These are phyloP conservation scores for Corythaeola cristata DNA, from an alignment of 2,113 vertebrate species.

Conservation along the genomic window DNA sequence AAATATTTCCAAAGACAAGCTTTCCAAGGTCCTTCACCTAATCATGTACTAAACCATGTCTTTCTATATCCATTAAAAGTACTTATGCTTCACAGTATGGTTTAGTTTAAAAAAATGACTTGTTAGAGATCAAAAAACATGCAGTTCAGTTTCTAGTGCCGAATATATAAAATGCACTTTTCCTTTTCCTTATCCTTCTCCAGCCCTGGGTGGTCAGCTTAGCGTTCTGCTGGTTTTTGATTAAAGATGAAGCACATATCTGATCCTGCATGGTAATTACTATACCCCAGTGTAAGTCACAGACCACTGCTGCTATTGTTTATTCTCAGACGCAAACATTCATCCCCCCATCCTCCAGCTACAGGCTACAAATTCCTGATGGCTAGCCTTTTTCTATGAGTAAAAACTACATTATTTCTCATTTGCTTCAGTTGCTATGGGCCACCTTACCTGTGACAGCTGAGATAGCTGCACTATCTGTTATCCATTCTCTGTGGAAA, in stretches of 20 bases:
- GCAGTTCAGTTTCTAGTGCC: background rate
- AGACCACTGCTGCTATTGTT: slow-evolving; percentile 3
- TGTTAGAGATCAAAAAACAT: background rate
- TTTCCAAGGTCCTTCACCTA: background rate
- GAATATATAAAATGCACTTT: background rate
- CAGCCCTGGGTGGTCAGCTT: background rate
- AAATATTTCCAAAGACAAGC: background rate
- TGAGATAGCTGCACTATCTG: background rate
- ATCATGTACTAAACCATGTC: background rate
- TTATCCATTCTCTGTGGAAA: background rate
- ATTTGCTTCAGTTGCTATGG: background rate
- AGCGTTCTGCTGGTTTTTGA: background rate
- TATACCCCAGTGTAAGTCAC: background rate
- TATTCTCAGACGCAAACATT: background rate
- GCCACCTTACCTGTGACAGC: background rate
- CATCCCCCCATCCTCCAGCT: background rate
- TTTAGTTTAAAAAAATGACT: background rate
- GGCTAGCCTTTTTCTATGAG: background rate
- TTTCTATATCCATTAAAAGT: background rate
- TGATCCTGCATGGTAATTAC: background rate
- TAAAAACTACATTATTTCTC: background rate
- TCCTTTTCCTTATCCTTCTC: background rate
- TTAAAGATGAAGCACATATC: background rate
- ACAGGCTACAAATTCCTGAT: background rate
- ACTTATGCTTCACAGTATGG: background rate